Base-by-base conservation (phyloP, 2,888 invertebrate genomes). In the Trimorus sp. region DNA sequence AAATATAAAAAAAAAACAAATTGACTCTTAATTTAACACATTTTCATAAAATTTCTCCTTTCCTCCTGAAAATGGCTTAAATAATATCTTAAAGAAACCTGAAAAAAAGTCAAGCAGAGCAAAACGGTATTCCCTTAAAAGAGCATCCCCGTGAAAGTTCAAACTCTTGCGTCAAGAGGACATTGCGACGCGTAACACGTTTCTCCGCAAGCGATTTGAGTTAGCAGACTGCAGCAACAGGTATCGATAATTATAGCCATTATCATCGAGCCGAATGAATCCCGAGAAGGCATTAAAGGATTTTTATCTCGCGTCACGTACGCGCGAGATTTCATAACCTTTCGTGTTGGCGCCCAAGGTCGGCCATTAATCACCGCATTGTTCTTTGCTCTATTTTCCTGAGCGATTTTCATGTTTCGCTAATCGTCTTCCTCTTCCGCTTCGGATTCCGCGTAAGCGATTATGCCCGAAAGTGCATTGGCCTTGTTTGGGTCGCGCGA, bases 301-400 rank as follows among this genome's bases (percentile, higher is more conserved):
- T 82, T 77, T 77, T 77, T 74, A 74, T 60, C 58, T 40, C 26
- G 40, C 59, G 77, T 74, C 82, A 76, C 69, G 73, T 69, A 77
- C 71, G 73, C 66, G 73, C 74, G 36, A 77, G 68, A 82, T 82
- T 82, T 82, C 74, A 77, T 74, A 77, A 82, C 82, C 82, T 82
- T 82, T 82, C 77, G 60, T 53, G 77, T 74, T 63, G 60, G 49
- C 49, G 53, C 53, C 65, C 82, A 82, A 82, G 82, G 77, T 82
- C 74, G 73, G 16, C 48, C 54, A 69, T 82, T 82, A 82, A 82
- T 82, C 82, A 77, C 74, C 74, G 77, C 69, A 77, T 81, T 81
- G 81, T 81, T 77, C 81, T 77, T 65, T 77, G 81, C 73, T 81
- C 73, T 69, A 77, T 81, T 81, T 81, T 75, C 75, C 74, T 36